Conservation (phyloP, 2,888 invertebrate species). For the Heteromurus nitidus region DNA sequence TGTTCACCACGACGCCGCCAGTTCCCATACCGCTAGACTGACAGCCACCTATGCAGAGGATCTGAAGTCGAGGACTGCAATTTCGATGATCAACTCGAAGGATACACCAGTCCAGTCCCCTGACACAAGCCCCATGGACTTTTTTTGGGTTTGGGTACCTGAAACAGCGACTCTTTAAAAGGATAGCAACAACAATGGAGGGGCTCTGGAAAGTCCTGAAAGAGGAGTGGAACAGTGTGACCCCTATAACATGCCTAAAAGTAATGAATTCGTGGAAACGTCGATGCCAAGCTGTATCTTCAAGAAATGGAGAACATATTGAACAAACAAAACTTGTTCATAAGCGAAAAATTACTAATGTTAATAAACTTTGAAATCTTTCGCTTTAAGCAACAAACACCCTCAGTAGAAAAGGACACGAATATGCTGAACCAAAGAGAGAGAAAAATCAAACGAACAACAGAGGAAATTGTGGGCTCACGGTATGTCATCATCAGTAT, state of each 20-base stretch:
- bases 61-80: conserved; percentile 25
- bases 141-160: conserved; percentile 61
- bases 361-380: neutral
- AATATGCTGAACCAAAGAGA: conserved; percentile 20
- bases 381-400: neutral
- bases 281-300: neutral
- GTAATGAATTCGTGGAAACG: conserved; percentile 14
- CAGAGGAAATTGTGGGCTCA: conserved; percentile 18
- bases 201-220: conserved; percentile 41
- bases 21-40: conserved; percentile 36
- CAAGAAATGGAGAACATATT: conserved; percentile 6
- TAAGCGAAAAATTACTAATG: neutral
- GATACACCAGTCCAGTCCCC: conserved; percentile 53
- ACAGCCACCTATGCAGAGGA: conserved; percentile 15
- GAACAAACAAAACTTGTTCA: neutral
- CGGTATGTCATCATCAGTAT: conserved; percentile 30
- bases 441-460: conserved; percentile 5
- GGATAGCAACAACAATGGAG: conserved; percentile 28
- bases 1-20: conserved; percentile 54
- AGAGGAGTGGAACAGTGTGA: conserved; percentile 19
- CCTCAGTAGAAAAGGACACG: conserved; percentile 6
- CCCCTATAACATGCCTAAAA: neutral
- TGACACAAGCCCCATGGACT: conserved; percentile 54
- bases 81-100: conserved; percentile 28
- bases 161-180: conserved; percentile 36